These are phyloP conservation scores for Macroglossus sobrinus DNA, from an alignment of 2,113 vertebrate species.

Conservation along the genomic window DNA sequence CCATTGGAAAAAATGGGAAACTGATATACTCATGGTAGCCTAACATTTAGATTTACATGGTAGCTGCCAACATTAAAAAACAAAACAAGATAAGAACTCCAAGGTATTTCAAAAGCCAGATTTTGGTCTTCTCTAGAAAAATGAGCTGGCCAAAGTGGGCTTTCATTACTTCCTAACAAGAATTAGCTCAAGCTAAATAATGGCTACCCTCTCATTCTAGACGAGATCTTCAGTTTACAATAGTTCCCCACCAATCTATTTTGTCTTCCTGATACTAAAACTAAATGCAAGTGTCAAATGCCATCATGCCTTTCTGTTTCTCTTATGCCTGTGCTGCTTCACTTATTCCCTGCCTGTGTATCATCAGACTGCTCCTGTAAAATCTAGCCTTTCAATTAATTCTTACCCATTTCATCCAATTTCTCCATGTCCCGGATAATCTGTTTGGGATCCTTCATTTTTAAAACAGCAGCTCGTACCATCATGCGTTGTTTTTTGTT, in stretches of 20 bases:
- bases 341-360: neutral
- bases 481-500: slow-evolving; percentile 99
- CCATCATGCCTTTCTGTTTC: neutral
- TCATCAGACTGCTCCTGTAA: neutral
- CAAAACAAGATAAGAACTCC: neutral
- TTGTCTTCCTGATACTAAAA: neutral
- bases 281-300: neutral
- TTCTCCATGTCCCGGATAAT: slow-evolving; percentile 99
- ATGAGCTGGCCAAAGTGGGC: neutral
- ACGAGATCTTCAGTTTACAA: neutral
- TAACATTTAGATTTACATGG: neutral
- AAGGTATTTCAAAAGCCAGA: neutral
- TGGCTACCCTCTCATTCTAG: neutral
- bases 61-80: neutral
- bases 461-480: slow-evolving; percentile 97
- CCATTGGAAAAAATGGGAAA: neutral
- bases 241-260: neutral
- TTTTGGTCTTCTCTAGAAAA: neutral
- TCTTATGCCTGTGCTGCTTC: neutral
- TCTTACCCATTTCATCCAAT: slow-evolving; percentile 97
- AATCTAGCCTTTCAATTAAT: neutral
- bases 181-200: neutral
- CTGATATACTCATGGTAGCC: neutral
- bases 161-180: neutral
- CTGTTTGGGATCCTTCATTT: slow-evolving; percentile 99